Base-by-base conservation (phyloP, 2,888 invertebrate species). In the Prosapia bicincta region DNA sequence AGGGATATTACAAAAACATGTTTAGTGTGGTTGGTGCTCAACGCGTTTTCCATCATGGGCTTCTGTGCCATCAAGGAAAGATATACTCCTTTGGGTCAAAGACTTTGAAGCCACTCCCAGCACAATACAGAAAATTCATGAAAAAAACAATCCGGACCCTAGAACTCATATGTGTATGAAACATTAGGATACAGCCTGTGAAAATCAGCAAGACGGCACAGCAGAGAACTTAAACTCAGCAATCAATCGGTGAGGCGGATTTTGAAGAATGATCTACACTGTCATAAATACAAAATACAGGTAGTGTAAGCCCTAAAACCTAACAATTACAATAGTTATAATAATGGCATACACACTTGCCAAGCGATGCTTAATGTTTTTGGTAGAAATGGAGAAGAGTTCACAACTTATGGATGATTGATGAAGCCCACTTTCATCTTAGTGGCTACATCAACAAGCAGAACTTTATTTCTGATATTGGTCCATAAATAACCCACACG, bases 401-500 rank as follows among this genome's bases (percentile, higher is more conserved):
- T n/a, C 3, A 72, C 6, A 32, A 38, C 38, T 65, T 72, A 66
- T 66, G 66, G 72, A 66, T 72, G 66, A 72, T 66, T 72, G 72
- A 32, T 26, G 66, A 66, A 65, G 72, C 65, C 24, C 66, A 67
- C 67, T 67, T 72, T 66, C 67, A 72, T 25, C 66, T 72, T 67
- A 66, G 67, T 66, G 72, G 72, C 26, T 66, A 28, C 13, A 67
- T 72, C 0, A 66, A 72, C 30, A 72, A 66, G 28, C 23, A 66
- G 67, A 66, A 72, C 24, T 30, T 72, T 15, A 7, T n/a, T n/a
- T n/a, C n/a, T n/a, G 28, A 28, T 72, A 67, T 66, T 32, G 25
- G 66, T 24, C 20, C 10, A 25, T 5, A 26, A 28, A 66, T 23
- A 72, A 28, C 67, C 66, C 67, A 66, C 66, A 30, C 9, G 20